phyloP scores from a whole-genome alignment of 2,113 vertebrate species.

The Mormyrus iriodes region DNA sequence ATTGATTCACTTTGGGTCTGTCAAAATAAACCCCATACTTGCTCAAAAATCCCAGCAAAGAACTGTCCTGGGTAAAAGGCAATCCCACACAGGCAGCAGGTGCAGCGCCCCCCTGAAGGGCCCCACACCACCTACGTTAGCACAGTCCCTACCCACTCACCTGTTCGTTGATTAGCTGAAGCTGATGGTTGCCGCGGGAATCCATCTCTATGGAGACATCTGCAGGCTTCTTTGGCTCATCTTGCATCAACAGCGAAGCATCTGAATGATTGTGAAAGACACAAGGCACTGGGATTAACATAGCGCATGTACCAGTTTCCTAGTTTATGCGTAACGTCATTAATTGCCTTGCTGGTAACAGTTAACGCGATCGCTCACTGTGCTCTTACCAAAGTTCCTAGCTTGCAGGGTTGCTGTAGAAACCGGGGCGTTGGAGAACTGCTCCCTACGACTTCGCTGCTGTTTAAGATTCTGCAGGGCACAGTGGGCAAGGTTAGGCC shows the following conservation, averaged over 20 bases:
- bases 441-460: slow-evolving; percentile 81
- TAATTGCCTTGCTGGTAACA: too few relatives aligned
- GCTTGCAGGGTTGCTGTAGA: slow-evolving; percentile 67
- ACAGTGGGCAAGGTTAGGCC: background rate
- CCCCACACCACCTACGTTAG: background rate
- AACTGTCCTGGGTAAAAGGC: too few relatives aligned
- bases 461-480: slow-evolving; percentile 79
- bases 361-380: background rate
- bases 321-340: background rate
- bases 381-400: slow-evolving; percentile 75
- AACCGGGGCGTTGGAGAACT: slow-evolving; percentile 74
- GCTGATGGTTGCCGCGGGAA: slow-evolving; percentile 71
- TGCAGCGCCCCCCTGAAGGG: background rate
- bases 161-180: slow-evolving; percentile 87
- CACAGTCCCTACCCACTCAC: slow-evolving; percentile 39
- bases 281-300: background rate
- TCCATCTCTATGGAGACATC: slow-evolving; percentile 84
- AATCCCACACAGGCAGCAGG: background rate
- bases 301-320: background rate
- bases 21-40: too few relatives aligned
- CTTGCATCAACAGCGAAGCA: slow-evolving; percentile 76
- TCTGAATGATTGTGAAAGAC: slow-evolving; percentile 44
- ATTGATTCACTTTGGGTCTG: too few relatives aligned
- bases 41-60: too few relatives aligned
- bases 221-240: slow-evolving; percentile 68